phyloP scores from a whole-genome alignment of 2,797 vertebrate species.

The Melanotaenia pygmaea region DNA sequence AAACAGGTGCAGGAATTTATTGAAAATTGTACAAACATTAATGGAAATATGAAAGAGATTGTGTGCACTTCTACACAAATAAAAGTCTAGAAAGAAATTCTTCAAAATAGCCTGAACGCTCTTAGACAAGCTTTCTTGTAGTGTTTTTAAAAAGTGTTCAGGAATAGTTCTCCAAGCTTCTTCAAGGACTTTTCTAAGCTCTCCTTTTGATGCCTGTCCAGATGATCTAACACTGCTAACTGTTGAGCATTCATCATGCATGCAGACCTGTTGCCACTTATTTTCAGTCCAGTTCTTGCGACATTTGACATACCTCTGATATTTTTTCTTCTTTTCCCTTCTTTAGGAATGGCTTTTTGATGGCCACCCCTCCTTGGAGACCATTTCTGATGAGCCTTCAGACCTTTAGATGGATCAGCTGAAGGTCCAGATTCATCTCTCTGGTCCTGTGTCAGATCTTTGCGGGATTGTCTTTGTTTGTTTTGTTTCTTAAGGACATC shows the following conservation, averaged over 20 bases:
- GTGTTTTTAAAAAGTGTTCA: neutral
- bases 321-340: neutral
- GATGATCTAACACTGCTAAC: neutral
- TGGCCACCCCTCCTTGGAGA: neutral
- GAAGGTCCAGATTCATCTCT: neutral
- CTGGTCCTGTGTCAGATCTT: neutral
- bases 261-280: neutral
- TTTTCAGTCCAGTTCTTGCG: neutral
- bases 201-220: neutral
- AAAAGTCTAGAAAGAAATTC: neutral
- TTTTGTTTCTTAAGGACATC: neutral
- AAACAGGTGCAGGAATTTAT: neutral
- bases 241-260: neutral
- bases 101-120: neutral
- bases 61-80: neutral
- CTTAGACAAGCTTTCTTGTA: neutral
- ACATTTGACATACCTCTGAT: neutral
- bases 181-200: neutral
- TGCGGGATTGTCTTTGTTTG: neutral
- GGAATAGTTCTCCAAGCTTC: neutral
- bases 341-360: no score
- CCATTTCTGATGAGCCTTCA: neutral
- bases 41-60: neutral
- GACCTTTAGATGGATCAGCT: neutral
- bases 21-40: neutral